These are phyloP conservation scores for Sitta europaea DNA, from an alignment of 2,113 vertebrate species.

Conservation along the genomic window DNA sequence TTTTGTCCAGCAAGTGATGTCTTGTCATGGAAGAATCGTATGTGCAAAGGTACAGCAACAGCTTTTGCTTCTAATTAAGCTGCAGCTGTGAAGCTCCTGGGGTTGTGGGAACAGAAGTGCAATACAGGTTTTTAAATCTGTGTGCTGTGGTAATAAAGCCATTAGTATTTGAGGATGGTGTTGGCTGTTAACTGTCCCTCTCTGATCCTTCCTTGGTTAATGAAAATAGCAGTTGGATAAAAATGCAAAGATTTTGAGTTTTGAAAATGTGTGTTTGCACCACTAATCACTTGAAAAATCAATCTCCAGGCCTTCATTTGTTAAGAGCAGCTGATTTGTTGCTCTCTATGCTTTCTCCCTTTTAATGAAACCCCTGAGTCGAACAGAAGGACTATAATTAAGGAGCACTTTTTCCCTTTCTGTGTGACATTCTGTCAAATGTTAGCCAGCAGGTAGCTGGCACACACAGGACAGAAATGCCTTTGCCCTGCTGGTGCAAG, in stretches of 20 bases:
- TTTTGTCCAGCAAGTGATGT: background rate
- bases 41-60: background rate
- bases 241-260: background rate
- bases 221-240: background rate
- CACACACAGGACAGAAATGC: background rate
- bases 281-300: slow-evolving; percentile 28
- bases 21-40: background rate
- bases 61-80: background rate
- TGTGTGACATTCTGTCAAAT: background rate
- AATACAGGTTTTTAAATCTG: background rate
- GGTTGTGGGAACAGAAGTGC: background rate
- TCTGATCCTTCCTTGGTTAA: background rate
- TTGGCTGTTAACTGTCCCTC: background rate
- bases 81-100: background rate
- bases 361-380: background rate
- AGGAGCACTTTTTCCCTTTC: background rate
- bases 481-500: background rate
- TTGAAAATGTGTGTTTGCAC: background rate
- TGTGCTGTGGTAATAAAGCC: background rate
- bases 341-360: background rate
- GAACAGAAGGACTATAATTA: background rate
- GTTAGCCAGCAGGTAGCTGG: background rate
- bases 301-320: background rate
- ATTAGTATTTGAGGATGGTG: background rate
- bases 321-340: background rate